These are phyloP conservation scores for Pygoscelis adeliae DNA, from an alignment of 2,113 vertebrate genomes.

Conservation along the genomic window DNA sequence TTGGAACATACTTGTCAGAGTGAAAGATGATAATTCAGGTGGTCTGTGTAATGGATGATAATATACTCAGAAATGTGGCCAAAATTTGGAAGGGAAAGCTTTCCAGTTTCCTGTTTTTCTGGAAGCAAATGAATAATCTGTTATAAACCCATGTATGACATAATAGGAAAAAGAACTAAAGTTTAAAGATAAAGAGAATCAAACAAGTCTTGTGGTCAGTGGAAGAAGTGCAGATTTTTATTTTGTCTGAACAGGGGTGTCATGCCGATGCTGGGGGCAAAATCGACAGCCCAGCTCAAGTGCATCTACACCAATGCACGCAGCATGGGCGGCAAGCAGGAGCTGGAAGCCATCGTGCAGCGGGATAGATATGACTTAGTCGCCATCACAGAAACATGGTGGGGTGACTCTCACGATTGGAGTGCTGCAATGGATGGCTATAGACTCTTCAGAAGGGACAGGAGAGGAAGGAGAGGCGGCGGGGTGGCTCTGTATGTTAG, in stretches of 20 bases:
- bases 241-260: not conserved
- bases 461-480: too few species aligned
- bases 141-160: not conserved
- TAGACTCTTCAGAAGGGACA: too few species aligned
- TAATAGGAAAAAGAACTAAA: not conserved
- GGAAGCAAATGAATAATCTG: not conserved
- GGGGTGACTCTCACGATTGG: too few species aligned
- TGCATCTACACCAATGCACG: too few species aligned
- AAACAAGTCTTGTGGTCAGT: not conserved
- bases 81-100: not conserved
- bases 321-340: too few species aligned
- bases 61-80: not conserved
- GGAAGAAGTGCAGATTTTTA: not conserved
- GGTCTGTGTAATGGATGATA: not conserved
- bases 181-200: not conserved
- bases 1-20: not conserved
- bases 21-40: not conserved
- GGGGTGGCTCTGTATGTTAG: too few species aligned
- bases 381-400: too few species aligned
- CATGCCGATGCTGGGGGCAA: too few species aligned
- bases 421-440: too few species aligned
- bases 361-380: too few species aligned
- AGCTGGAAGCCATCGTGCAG: too few species aligned
- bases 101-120: not conserved
- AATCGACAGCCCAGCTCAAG: too few species aligned